Evolutionary conservation across 2,888 invertebrate genomes (phyloP).

Genomic region (Lysandra bellargus): DNA sequence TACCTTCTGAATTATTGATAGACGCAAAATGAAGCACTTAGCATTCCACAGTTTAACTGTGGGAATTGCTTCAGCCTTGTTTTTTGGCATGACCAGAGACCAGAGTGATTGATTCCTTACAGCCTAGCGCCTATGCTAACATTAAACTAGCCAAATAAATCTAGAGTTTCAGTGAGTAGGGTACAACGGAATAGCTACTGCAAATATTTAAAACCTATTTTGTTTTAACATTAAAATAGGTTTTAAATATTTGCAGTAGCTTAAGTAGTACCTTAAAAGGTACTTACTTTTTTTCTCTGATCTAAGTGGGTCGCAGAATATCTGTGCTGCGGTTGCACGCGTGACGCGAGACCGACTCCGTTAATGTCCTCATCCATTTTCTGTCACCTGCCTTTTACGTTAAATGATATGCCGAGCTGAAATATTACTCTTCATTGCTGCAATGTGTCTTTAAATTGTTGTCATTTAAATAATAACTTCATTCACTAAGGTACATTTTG

Average conservation of each 20-base stretch:
- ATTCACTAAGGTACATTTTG: too few species aligned
- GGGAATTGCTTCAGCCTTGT: not conserved
- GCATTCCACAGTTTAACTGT: not conserved
- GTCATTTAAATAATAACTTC: too few species aligned
- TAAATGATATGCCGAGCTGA: constrained; percentile 20
- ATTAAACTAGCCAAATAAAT: too few species aligned
- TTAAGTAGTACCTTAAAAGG: too few species aligned
- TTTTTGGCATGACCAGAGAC: too few species aligned
- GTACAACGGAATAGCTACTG: not conserved
- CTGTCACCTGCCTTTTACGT: not conserved
- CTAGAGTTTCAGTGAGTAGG: too few species aligned
- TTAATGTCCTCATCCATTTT: constrained; percentile 13
- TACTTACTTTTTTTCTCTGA: not conserved
- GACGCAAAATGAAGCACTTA: not conserved
- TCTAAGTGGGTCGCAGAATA: not conserved
- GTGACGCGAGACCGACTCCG: constrained; percentile 44
- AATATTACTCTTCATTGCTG: not conserved
- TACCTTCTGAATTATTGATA: not conserved
- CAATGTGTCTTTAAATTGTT: not conserved
- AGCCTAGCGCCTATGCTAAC: not conserved
- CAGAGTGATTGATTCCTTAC: not conserved
- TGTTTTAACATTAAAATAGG: too few species aligned
- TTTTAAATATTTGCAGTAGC: too few species aligned
- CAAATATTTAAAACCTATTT: not conserved
- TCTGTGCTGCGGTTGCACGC: constrained; percentile 29